Conservation (phyloP, 2,797 vertebrate species). For the Falco peregrinus region DNA sequence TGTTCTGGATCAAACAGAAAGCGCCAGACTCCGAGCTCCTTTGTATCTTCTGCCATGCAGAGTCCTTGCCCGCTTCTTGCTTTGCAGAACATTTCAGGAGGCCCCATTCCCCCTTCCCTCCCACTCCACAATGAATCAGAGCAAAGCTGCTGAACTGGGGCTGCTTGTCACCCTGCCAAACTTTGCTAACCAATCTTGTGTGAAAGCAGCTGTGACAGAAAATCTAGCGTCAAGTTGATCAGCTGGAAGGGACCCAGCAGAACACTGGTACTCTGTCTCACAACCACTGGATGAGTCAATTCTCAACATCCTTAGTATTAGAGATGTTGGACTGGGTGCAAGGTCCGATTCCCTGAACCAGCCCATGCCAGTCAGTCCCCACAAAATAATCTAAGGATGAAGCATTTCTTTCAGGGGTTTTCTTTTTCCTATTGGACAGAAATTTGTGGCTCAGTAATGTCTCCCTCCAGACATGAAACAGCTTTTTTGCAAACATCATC, state of each 20-base stretch:
- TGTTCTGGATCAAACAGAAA: background rate
- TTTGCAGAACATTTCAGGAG: background rate
- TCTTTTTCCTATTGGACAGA: background rate
- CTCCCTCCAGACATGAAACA: background rate
- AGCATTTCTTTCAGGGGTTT: background rate
- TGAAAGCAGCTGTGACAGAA: conserved; percentile 5
- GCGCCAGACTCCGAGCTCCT: background rate
- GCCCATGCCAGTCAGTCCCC: background rate
- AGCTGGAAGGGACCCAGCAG: conserved; percentile 20
- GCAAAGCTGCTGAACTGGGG: background rate
- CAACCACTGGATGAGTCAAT: background rate
- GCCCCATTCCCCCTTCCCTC: background rate
- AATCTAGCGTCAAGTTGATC: background rate
- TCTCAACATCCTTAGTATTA: background rate
- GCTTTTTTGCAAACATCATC: background rate
- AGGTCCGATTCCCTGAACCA: background rate
- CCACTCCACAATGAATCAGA: background rate
- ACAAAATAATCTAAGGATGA: background rate
- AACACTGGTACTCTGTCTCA: background rate
- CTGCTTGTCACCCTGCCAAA: conserved; percentile 12
- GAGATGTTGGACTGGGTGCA: background rate
- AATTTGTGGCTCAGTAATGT: background rate
- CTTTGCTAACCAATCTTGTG: background rate
- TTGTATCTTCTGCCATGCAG: background rate
- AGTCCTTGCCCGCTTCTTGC: background rate